Percentiles rank a stretch among this genome's conserved stretches.
Evolutionary conservation across 2,888 invertebrate species (phyloP).

Genomic region (Sesia apiformis): DNA sequence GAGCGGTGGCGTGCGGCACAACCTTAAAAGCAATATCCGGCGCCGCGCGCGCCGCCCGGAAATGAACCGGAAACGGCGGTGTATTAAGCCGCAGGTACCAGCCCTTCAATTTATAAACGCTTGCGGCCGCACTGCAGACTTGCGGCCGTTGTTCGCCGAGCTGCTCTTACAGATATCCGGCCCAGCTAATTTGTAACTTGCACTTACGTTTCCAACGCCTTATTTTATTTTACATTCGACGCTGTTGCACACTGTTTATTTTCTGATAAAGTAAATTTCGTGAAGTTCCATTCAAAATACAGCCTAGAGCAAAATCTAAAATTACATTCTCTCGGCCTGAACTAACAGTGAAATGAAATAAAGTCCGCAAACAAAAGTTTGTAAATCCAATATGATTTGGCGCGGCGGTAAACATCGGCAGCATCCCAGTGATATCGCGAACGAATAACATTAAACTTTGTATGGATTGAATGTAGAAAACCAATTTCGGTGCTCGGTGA

Average conservation of each 20-base stretch:
- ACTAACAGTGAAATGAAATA: slow-evolving; percentile 72
- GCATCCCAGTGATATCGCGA: slow-evolving; percentile 74
- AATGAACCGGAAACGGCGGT: slow-evolving; percentile 76
- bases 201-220: slow-evolving; percentile 14
- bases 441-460: slow-evolving; percentile 76
- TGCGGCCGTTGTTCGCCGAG: slow-evolving; percentile 30
- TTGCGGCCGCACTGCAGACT: slow-evolving; percentile 52
- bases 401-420: slow-evolving; percentile 74
- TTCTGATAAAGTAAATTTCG: neutral
- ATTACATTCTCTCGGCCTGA: slow-evolving; percentile 66
- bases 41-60: slow-evolving; percentile 71
- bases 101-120: slow-evolving; percentile 75
- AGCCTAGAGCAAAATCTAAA: slow-evolving; percentile 56
- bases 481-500: slow-evolving; percentile 75
- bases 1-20: slow-evolving; percentile 54
- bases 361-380: slow-evolving; percentile 74
- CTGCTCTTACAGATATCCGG: slow-evolving; percentile 47
- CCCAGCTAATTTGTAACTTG: slow-evolving; percentile 58
- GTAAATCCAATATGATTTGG: slow-evolving; percentile 75
- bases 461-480: slow-evolving; percentile 76
- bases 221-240: neutral
- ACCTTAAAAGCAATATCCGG: slow-evolving; percentile 77
- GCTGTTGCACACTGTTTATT: neutral
- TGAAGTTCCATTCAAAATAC: slow-evolving; percentile 35
- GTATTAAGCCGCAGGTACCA: slow-evolving; percentile 75